A percentile compares a stretch with the other conserved stretches of the same genome.
Evolutionary conservation across 2,797 vertebrate species (phyloP).

Genomic region (Rhynchonycteris naso): DNA sequence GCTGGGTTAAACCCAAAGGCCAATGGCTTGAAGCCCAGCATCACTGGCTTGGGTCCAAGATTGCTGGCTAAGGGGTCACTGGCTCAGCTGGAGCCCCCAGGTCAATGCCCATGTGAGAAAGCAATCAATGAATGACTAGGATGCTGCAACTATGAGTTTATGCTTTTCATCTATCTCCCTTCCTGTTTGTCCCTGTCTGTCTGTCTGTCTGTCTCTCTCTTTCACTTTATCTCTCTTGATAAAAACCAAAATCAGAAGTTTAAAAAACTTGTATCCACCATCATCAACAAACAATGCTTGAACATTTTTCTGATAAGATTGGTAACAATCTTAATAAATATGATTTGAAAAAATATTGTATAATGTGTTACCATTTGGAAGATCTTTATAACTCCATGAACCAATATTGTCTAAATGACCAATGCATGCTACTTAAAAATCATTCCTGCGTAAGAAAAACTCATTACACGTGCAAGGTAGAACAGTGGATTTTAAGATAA

Average conservation of each 20-base stretch:
- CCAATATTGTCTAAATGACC: background rate
- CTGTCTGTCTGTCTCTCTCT: too few relatives aligned
- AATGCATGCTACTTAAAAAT: background rate
- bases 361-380: background rate
- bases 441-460: background rate
- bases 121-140: too few relatives aligned
- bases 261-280: background rate
- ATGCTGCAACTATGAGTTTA: too few relatives aligned
- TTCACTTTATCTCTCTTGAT: background rate
- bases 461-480: background rate
- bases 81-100: too few relatives aligned
- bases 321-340: background rate
- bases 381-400: background rate
- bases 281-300: background rate
- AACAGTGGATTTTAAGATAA: background rate
- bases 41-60: too few relatives aligned
- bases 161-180: too few relatives aligned
- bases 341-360: background rate
- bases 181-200: too few relatives aligned
- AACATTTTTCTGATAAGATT: background rate
- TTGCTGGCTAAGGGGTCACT: too few relatives aligned
- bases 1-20: too few relatives aligned
- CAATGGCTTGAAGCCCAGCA: too few relatives aligned
- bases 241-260: constrained; percentile 46
- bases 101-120: too few relatives aligned